A percentile compares a stretch with the other conserved stretches of the same genome.
Conservation (phyloP, 2,888 invertebrate species). For the Mythimna loreyi region DNA sequence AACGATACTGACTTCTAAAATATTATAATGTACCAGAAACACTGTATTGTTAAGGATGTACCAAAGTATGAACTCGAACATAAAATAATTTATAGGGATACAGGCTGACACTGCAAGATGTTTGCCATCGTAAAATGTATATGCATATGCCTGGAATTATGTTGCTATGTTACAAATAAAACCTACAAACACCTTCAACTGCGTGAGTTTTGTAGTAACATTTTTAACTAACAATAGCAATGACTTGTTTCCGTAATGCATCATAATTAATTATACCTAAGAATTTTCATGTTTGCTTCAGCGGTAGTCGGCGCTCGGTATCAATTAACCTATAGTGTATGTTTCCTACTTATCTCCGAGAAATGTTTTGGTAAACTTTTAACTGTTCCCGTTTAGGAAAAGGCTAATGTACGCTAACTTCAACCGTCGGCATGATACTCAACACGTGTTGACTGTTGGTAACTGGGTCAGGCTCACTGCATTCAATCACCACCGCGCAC, state of each 20-base stretch:
- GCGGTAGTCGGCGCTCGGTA: constrained; percentile 24
- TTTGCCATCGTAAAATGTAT: constrained; percentile 29
- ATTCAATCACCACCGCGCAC: constrained; percentile 80
- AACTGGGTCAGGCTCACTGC: constrained; percentile 80
- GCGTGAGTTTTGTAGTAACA: neutral
- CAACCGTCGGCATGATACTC: constrained; percentile 68
- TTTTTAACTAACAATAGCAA: constrained; percentile 15
- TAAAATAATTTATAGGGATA: constrained; percentile 25
- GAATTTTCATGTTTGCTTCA: constrained; percentile 23
- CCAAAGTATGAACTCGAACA: constrained; percentile 31
- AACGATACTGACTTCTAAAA: constrained; percentile 35
- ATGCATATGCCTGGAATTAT: neutral
- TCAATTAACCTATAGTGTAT: constrained; percentile 49
- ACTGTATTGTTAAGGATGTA: constrained; percentile 11
- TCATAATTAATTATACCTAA: constrained; percentile 21
- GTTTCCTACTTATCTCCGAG: constrained; percentile 39
- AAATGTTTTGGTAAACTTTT: constrained; percentile 48
- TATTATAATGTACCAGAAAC: constrained; percentile 11
- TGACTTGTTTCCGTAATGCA: constrained; percentile 21
- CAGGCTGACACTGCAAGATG: constrained; percentile 18
- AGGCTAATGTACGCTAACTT: constrained; percentile 61
- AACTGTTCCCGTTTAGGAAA: constrained; percentile 59
- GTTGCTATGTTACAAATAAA: neutral
- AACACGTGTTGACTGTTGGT: constrained; percentile 78
- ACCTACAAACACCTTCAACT: constrained; percentile 6